phyloP scores from a whole-genome alignment of 2,888 invertebrate genomes.

The Microctonus hyperodae region DNA sequence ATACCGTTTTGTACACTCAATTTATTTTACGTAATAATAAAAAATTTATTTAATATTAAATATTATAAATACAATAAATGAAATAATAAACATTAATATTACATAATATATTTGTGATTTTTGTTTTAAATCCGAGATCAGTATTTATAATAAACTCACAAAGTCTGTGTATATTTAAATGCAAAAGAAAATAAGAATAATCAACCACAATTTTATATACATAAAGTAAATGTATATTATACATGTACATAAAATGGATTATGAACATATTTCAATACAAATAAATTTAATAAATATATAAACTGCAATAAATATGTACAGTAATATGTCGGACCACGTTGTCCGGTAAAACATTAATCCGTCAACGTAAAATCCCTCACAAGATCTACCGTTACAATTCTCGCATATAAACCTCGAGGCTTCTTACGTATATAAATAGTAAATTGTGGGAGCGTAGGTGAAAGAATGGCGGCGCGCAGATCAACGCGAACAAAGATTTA shows the following conservation, averaged over 20 bases:
- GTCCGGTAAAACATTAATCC: constrained; percentile 16
- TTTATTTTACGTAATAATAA: background rate
- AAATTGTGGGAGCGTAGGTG: constrained; percentile 21
- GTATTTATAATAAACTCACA: too few relatives aligned
- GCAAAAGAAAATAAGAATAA: too few relatives aligned
- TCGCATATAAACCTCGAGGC: background rate
- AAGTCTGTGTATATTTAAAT: too few relatives aligned
- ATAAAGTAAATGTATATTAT: too few relatives aligned
- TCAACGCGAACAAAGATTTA: constrained; percentile 28
- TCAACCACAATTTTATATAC: too few relatives aligned
- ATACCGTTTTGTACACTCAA: background rate
- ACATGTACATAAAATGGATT: background rate
- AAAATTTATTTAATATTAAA: background rate
- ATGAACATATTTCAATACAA: background rate
- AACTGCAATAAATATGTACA: background rate
- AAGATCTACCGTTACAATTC: constrained; percentile 21
- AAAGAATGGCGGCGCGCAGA: constrained; percentile 25
- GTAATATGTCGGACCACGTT: background rate
- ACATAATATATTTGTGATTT: too few relatives aligned
- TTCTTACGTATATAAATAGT: background rate
- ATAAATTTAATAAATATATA: background rate
- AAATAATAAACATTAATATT: too few relatives aligned
- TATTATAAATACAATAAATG: too few relatives aligned
- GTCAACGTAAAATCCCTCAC: constrained; percentile 15
- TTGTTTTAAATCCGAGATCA: too few relatives aligned